Evolutionary conservation across 2,113 vertebrate genomes (phyloP).

Genomic region (Centropus bengalensis): DNA sequence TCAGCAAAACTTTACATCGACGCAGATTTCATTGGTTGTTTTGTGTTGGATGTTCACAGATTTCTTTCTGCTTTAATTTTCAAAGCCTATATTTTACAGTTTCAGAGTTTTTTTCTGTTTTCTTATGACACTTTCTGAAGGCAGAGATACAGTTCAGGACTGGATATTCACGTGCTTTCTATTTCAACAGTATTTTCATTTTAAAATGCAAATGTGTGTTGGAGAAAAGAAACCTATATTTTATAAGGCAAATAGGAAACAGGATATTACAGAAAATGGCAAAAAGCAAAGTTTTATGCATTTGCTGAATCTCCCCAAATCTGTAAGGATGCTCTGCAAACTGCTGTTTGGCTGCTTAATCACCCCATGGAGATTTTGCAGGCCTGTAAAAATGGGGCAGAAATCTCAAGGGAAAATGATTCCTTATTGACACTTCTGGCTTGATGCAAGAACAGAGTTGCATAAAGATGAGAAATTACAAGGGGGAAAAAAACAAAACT

Average conservation of each 20-base stretch:
- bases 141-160: neutral
- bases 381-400: neutral
- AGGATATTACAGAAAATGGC: neutral
- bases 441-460: neutral
- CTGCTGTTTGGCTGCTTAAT: neutral
- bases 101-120: neutral
- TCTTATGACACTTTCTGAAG: neutral
- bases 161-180: neutral
- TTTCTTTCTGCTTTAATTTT: neutral
- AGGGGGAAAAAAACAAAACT: neutral
- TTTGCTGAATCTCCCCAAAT: neutral
- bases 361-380: neutral
- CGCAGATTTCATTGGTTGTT: neutral
- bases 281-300: neutral
- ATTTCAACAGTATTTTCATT: neutral
- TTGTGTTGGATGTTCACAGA: neutral
- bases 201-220: neutral
- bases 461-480: neutral
- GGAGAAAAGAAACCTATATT: neutral
- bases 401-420: neutral
- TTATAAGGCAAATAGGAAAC: neutral
- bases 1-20: neutral
- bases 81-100: neutral
- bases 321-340: neutral
- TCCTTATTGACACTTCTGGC: conserved; percentile 4